Evolutionary conservation across 2,113 vertebrate genomes (phyloP).

Genomic region (Spea multiplicata): DNA sequence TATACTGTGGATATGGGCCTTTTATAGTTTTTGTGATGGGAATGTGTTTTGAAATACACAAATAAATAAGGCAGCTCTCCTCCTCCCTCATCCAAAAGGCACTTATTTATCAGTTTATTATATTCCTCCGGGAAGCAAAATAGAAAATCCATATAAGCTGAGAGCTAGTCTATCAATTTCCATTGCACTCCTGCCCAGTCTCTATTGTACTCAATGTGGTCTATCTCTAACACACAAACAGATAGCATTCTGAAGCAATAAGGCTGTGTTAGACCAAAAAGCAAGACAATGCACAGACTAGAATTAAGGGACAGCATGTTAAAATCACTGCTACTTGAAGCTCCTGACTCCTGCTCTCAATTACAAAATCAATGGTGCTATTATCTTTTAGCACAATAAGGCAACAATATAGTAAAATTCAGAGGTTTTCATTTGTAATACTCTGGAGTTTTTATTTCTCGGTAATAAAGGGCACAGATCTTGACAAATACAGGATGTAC

Average conservation of each 20-base stretch:
- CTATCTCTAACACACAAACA: not conserved
- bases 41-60: conserved; percentile 18
- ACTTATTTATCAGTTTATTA: conserved; percentile 49
- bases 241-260: not conserved
- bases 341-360: not conserved
- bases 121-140: conserved; percentile 40
- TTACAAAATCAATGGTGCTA: not conserved
- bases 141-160: conserved; percentile 42
- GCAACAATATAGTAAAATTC: too few species aligned
- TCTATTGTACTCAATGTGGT: not conserved
- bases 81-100: conserved; percentile 37
- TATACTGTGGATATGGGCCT: not conserved
- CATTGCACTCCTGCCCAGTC: conserved; percentile 12
- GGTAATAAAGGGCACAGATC: too few species aligned
- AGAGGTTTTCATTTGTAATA: too few species aligned
- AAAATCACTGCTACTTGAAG: not conserved
- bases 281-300: not conserved
- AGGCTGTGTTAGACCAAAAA: not conserved
- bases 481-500: too few species aligned
- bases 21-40: conserved; percentile 24
- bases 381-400: too few species aligned
- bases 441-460: too few species aligned
- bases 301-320: not conserved
- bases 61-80: conserved; percentile 39
- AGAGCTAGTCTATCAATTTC: conserved; percentile 42